Percentiles rank a stretch among this genome's conserved stretches.
These are phyloP conservation scores for Neolamprologus tretocephalus DNA, from an alignment of 2,113 vertebrate species.

Conservation along the genomic window DNA sequence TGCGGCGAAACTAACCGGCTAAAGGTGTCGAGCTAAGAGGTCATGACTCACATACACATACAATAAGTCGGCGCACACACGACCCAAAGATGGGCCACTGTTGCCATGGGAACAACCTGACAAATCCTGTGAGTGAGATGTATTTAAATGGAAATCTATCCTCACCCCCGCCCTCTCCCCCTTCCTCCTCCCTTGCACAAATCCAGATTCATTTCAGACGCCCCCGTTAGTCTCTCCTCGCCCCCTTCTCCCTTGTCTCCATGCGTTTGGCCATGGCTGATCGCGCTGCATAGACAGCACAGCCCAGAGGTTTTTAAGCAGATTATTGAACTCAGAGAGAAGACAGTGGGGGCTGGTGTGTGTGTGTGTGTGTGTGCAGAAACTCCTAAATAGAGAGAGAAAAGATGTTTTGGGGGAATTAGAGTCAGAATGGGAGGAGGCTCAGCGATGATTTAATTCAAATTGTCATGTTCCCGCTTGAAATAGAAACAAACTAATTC, in stretches of 20 bases:
- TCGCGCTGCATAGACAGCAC: slow-evolving; percentile 41
- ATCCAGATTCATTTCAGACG: slow-evolving; percentile 58
- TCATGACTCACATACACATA: slow-evolving; percentile 12
- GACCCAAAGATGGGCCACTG: slow-evolving; percentile 30
- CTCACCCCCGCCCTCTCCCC: neutral
- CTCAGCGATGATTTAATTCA: slow-evolving; percentile 41
- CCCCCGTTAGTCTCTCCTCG: neutral
- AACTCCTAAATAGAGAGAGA: slow-evolving; percentile 27
- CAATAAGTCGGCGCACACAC: neutral
- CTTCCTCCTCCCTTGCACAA: neutral
- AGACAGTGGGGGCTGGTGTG: neutral
- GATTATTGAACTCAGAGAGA: slow-evolving; percentile 34
- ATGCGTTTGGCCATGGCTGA: slow-evolving; percentile 48
- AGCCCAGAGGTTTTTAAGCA: slow-evolving; percentile 52
- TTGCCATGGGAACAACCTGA: slow-evolving; percentile 68
- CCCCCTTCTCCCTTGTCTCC: slow-evolving; percentile 26
- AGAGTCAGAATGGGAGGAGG: neutral
- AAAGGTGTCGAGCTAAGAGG: slow-evolving; percentile 56
- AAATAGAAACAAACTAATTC: slow-evolving; percentile 40
- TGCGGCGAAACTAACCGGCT: slow-evolving; percentile 55
- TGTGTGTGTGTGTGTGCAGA: neutral
- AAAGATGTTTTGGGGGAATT: slow-evolving; percentile 11
- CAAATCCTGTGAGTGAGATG: slow-evolving; percentile 63
- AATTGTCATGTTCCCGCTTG: slow-evolving; percentile 27
- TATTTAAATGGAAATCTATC: slow-evolving; percentile 72